Conservation (phyloP, 2,113 vertebrate species). For the Saguinus imperator region DNA sequence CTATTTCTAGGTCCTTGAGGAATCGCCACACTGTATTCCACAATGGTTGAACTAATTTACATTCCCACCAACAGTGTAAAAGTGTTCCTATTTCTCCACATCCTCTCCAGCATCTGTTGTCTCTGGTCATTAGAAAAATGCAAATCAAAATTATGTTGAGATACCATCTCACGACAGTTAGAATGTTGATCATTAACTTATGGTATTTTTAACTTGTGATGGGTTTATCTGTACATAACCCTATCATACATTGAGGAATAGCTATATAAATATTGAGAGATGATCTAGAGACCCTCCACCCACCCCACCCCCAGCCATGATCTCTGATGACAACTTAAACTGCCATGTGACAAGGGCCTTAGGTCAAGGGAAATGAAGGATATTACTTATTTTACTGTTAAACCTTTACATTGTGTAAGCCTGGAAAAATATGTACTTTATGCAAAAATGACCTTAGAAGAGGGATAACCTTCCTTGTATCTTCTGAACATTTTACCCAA, state of each 20-base stretch:
- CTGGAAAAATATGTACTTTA: not conserved
- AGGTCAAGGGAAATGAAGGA: not conserved
- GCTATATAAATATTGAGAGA: not conserved
- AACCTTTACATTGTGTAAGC: not conserved
- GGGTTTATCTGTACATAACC: not conserved
- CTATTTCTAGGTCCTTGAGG: no score
- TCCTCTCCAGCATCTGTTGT: no score
- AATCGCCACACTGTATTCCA: no score
- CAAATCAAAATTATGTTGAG: no score
- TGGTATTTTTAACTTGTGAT: not conserved
- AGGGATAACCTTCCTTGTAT: not conserved
- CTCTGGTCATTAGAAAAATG: no score
- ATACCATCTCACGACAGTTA: no score
- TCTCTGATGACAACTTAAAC: not conserved
- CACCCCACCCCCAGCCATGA: not conserved
- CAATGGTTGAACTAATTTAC: no score
- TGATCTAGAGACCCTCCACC: not conserved
- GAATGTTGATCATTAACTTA: not conserved
- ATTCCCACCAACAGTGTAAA: no score
- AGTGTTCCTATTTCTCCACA: no score
- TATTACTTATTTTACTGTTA: constrained; percentile 25
- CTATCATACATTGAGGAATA: not conserved
- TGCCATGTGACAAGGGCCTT: not conserved
- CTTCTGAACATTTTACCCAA: constrained; percentile 8
- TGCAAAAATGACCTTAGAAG: not conserved